A percentile compares a stretch with the other conserved stretches of the same genome.
These are phyloP conservation scores for Babylonia areolata DNA, from an alignment of 1,140 invertebrate species.

Conservation along the genomic window DNA sequence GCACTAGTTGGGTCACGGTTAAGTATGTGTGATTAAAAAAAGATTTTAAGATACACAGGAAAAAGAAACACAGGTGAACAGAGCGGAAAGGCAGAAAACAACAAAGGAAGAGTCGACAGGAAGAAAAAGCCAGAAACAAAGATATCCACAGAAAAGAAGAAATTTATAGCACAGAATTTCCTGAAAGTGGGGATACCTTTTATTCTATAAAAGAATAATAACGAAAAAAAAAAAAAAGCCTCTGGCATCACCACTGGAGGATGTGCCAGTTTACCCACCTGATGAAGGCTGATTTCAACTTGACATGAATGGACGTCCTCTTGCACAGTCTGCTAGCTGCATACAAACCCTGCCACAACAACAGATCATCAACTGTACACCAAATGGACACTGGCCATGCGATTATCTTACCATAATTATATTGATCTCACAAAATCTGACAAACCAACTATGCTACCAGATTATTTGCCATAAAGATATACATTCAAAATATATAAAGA, in stretches of 20 bases:
- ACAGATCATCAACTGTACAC: neutral
- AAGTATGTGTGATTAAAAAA: no score
- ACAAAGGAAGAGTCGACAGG: neutral
- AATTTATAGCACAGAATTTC: neutral
- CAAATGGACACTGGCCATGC: no score
- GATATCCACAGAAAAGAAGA: neutral
- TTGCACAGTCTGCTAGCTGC: conserved; percentile 60
- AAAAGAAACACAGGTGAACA: neutral
- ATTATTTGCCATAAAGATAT: no score
- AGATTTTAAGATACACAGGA: no score
- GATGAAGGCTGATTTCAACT: conserved; percentile 57
- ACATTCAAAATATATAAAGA: no score
- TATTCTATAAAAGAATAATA: neutral
- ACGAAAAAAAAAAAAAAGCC: neutral
- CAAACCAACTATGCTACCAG: no score
- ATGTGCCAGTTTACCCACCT: conserved; percentile 43
- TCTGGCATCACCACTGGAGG: neutral
- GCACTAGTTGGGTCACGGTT: no score
- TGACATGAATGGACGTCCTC: conserved; percentile 56
- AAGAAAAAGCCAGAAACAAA: no score
- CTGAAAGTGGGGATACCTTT: no score
- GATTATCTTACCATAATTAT: no score
- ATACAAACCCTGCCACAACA: conserved; percentile 60
- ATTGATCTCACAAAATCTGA: no score
- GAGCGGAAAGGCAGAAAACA: neutral